phyloP scores from a whole-genome alignment of 2,113 vertebrate species.

The Perognathus longimembris region DNA sequence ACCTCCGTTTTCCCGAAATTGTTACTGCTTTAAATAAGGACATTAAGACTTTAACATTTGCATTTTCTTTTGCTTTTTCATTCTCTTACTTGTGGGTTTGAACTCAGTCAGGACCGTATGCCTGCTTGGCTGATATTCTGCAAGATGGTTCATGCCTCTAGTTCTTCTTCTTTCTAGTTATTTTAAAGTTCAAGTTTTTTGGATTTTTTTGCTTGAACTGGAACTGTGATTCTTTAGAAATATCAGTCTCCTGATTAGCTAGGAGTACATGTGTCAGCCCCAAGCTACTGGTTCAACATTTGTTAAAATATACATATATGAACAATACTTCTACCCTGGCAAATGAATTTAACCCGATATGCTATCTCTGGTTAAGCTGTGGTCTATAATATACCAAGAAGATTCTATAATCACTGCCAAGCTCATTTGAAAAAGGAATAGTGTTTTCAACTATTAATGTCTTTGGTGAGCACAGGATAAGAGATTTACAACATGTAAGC shows the following conservation, averaged over 20 bases:
- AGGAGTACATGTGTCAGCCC: too few species aligned
- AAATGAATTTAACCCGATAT: background rate
- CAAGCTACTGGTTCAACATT: background rate
- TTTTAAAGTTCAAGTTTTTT: too few species aligned
- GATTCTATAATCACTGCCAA: background rate
- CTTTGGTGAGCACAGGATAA: background rate
- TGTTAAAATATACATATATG: constrained; percentile 2
- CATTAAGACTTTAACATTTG: background rate
- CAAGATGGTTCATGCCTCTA: too few species aligned
- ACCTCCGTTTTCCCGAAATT: background rate
- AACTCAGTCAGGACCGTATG: too few species aligned
- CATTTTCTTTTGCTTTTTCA: too few species aligned
- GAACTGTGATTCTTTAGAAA: too few species aligned
- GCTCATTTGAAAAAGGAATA: background rate
- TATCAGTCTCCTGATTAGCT: too few species aligned
- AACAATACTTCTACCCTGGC: background rate
- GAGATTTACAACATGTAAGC: background rate
- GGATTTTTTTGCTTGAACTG: too few species aligned
- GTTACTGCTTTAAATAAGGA: background rate
- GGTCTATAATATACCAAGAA: background rate
- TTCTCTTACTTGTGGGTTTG: too few species aligned
- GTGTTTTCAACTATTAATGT: background rate
- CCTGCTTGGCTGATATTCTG: too few species aligned
- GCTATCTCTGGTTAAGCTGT: background rate
- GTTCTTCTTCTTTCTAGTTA: too few species aligned